Evolutionary conservation across 2,888 invertebrate species (phyloP), one percentile per base, ranked within the genome.

Genomic region (Osmoderma eremita): DNA sequence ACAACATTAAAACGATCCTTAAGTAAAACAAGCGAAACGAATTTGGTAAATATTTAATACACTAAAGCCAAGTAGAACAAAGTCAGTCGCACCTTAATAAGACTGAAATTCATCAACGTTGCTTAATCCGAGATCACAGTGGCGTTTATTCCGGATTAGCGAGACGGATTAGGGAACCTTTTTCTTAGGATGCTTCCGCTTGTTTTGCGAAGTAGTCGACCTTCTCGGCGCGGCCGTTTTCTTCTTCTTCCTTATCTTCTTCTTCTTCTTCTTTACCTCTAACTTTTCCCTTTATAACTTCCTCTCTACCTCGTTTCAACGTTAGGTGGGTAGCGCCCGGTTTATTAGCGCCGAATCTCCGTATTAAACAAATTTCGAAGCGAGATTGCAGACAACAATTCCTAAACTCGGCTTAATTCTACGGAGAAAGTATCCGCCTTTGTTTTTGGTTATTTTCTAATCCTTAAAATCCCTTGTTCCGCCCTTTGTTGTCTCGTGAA

Each of bases 51-150:
- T 53, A 42, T 67, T 72, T 71, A 71, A 72, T 70, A 63, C 69
- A 48, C 42, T 42, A 63, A 72, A 75, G 74, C 72, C 73, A 68
- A 74, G 67, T 73, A 65, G 74, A 75, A 74, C 73, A 75, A 74
- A 74, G 74, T 75, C 72, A 71, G 69, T 70, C 69, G 72, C 71
- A 71, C 70, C 71, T 72, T 74, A 75, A 73, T 75, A 72, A 73
- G 72, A 71, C 74, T 72, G 73, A 75, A 75, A 75, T 75, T 75
- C 74, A 75, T 75, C 75, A 75, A 74, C 73, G 73, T 69, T 74
- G 71, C 71, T 73, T 75, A 75, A 75, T 75, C 75, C 73, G 73
- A 75, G 75, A 74, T 75, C 74, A 74, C 75, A 72, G 73, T 73
- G 73, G 74, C 72, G 74, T 75, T 75, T 73, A 75, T 71, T 73